Percentiles rank a stretch among this genome's conserved stretches.
Evolutionary conservation across 2,888 invertebrate genomes (phyloP).

Genomic region (Branchipolynoe longqiensis): DNA sequence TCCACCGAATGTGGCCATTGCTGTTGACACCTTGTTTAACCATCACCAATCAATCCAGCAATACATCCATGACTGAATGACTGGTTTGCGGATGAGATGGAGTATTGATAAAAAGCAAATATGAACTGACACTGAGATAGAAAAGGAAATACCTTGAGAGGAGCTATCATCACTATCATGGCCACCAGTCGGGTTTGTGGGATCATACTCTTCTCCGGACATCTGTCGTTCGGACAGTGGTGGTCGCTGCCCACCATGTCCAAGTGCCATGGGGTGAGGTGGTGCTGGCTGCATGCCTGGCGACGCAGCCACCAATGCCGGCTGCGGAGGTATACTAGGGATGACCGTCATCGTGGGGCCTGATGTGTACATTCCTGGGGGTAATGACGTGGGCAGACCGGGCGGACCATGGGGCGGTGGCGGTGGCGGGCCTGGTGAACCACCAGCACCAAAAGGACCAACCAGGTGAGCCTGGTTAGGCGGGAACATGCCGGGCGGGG

Average conservation of each 20-base stretch:
- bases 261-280: not conserved
- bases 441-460: not conserved
- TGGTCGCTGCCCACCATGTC: not conserved
- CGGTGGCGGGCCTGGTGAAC: slow-evolving; percentile 42
- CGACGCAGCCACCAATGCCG: not conserved
- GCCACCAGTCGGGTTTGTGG: slow-evolving; percentile 63
- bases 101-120: too few species aligned
- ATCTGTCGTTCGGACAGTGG: slow-evolving; percentile 4
- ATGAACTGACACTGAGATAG: too few species aligned
- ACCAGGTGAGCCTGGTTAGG: slow-evolving; percentile 9
- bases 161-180: slow-evolving; percentile 36
- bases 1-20: too few species aligned
- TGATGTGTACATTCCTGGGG: slow-evolving; percentile 49
- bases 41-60: too few species aligned
- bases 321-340: not conserved
- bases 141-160: slow-evolving; percentile 5
- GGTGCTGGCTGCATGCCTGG: not conserved
- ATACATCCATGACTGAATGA: too few species aligned
- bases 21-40: too few species aligned
- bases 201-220: slow-evolving; percentile 61
- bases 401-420: slow-evolving; percentile 24
- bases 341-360: not conserved
- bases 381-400: slow-evolving; percentile 19
- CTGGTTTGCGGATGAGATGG: too few species aligned
- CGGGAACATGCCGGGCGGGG: slow-evolving; percentile 23